A percentile compares a stretch with the other conserved stretches of the same genome.
phyloP scores from a whole-genome alignment of 2,113 vertebrate species.

The Nyctereutes procyonoides region DNA sequence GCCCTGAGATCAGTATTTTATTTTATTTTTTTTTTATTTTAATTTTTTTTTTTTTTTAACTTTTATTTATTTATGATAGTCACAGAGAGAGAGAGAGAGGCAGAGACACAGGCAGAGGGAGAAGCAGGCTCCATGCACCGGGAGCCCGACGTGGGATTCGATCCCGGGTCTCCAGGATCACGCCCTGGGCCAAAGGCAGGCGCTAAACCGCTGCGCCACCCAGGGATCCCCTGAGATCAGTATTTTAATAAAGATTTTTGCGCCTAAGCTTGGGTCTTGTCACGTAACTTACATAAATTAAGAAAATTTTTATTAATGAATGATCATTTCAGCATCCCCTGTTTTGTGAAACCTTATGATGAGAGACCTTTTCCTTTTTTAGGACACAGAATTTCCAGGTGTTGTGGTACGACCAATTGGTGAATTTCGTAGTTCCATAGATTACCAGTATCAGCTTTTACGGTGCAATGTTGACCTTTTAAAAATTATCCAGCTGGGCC shows the following conservation, averaged over 20 bases:
- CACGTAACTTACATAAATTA: constrained; percentile 20
- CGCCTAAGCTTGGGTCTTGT: not conserved
- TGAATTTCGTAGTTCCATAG: constrained; percentile 98
- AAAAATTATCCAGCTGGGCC: constrained; percentile 98
- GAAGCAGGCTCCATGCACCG: too few relatives aligned
- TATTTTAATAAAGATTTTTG: constrained; percentile 34
- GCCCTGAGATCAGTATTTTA: not conserved
- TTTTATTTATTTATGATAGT: too few relatives aligned
- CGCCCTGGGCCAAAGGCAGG: too few relatives aligned
- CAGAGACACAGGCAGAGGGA: too few relatives aligned
- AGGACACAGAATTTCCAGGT: constrained; percentile 99
- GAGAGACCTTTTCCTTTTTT: constrained; percentile 40
- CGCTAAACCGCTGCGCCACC: not conserved
- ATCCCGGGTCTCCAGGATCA: too few relatives aligned
- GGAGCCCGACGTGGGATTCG: too few relatives aligned
- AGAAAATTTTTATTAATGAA: constrained; percentile 21
- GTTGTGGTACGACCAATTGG: constrained; percentile 98
- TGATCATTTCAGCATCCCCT: not conserved
- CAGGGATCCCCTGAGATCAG: not conserved
- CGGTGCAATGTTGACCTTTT: constrained; percentile 98
- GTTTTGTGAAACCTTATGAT: not conserved
- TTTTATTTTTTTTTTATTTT: too few relatives aligned
- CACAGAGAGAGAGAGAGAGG: too few relatives aligned
- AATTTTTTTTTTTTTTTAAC: too few relatives aligned
- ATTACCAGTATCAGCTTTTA: constrained; percentile 98